Evolutionary conservation across 2,797 vertebrate genomes (phyloP).

Genomic region (Myiotriccus ornatus): DNA sequence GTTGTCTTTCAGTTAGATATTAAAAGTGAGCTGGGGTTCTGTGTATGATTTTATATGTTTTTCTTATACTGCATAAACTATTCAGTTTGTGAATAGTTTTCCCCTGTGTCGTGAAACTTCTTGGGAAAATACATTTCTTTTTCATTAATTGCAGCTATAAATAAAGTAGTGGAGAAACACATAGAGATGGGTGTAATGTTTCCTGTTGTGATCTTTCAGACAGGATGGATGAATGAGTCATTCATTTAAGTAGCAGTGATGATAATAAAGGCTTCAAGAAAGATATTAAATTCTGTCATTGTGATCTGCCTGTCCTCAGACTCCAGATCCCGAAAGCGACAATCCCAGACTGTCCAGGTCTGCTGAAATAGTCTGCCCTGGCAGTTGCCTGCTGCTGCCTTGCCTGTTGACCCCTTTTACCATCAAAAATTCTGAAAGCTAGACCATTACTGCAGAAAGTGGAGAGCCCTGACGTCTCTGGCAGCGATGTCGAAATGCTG

Average conservation of each 20-base stretch:
- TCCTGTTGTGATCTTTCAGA: conserved; percentile 56
- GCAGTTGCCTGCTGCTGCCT: background rate
- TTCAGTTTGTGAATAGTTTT: background rate
- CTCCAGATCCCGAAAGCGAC: background rate
- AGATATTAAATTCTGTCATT: conserved; percentile 42
- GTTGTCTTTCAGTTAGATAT: background rate
- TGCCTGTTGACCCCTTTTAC: background rate
- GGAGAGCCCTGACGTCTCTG: background rate
- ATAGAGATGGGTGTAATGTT: conserved; percentile 25
- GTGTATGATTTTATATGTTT: background rate
- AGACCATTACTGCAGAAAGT: background rate
- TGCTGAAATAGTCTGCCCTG: background rate
- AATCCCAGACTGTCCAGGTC: background rate
- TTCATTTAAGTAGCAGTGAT: conserved; percentile 38
- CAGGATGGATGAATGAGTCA: conserved; percentile 50
- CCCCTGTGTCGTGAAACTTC: background rate
- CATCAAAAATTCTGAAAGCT: background rate
- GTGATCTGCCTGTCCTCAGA: background rate
- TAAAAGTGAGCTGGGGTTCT: accelerated
- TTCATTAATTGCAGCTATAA: conserved; percentile 33
- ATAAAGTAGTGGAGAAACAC: conserved; percentile 34
- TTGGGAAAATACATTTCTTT: conserved; percentile 1
- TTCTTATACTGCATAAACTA: background rate
- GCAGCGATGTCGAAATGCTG: background rate
- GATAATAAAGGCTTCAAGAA: conserved; percentile 41